Evolutionary conservation across 2,888 invertebrate genomes (phyloP).

Genomic region (Synanthedon andrenaeformis): DNA sequence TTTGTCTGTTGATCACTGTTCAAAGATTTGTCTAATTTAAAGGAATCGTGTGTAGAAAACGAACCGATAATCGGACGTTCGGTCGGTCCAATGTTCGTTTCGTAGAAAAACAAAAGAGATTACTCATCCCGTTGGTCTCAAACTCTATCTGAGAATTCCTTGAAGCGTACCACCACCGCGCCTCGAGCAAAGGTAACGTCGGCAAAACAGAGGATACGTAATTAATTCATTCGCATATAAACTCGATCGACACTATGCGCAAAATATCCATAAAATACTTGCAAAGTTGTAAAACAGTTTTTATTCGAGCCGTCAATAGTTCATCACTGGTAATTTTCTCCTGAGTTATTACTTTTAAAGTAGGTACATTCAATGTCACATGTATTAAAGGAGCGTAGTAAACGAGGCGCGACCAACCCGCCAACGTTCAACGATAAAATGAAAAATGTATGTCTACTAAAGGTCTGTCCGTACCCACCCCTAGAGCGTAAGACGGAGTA

Average conservation of each 20-base stretch:
- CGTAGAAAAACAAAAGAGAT: slow-evolving; percentile 68
- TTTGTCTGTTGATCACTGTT: no score
- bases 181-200: slow-evolving; percentile 36
- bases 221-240: not conserved
- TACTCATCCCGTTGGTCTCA: slow-evolving; percentile 60
- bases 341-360: not conserved
- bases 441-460: slow-evolving; percentile 8
- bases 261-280: not conserved
- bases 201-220: slow-evolving; percentile 19
- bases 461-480: slow-evolving; percentile 56
- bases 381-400: not conserved
- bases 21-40: no score
- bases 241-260: not conserved
- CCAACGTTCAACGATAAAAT: not conserved
- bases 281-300: not conserved
- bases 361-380: not conserved
- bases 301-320: not conserved
- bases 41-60: slow-evolving; percentile 28
- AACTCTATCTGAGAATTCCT: slow-evolving; percentile 65
- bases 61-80: slow-evolving; percentile 44
- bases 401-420: not conserved
- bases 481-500: slow-evolving; percentile 64
- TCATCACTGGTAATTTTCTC: not conserved
- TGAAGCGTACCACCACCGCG: slow-evolving; percentile 44
- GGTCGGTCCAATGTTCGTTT: slow-evolving; percentile 39